Evolutionary conservation across 2,888 invertebrate species (phyloP).

Genomic region (Dolichomitus sp.): DNA sequence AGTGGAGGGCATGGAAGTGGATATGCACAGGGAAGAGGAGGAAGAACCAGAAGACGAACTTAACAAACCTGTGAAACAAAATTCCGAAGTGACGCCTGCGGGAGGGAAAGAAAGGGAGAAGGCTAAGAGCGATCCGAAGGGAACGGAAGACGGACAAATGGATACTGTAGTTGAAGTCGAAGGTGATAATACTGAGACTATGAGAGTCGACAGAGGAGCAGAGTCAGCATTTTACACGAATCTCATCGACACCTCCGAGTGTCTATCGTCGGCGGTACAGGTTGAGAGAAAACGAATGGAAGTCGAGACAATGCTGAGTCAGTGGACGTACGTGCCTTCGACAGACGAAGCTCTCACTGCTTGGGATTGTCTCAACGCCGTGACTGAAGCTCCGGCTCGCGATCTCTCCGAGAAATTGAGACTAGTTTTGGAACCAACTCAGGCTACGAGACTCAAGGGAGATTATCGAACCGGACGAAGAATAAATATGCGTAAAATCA

Average conservation of each 20-base stretch:
- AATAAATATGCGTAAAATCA: slow-evolving; percentile 99
- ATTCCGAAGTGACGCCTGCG: slow-evolving; percentile 71
- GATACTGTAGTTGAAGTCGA: slow-evolving; percentile 90
- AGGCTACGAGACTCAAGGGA: slow-evolving; percentile 96
- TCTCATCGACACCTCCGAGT: slow-evolving; percentile 74
- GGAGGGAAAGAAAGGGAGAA: slow-evolving; percentile 83
- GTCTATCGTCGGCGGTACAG: slow-evolving; percentile 58
- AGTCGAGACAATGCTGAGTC: slow-evolving; percentile 78
- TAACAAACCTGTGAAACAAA: slow-evolving; percentile 85
- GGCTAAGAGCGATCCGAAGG: slow-evolving; percentile 85
- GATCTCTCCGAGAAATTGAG: slow-evolving; percentile 97
- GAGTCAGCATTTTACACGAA: slow-evolving; percentile 94
- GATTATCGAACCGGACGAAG: slow-evolving; percentile 98
- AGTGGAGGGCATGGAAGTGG: slow-evolving; percentile 77
- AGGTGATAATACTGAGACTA: slow-evolving; percentile 91
- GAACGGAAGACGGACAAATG: slow-evolving; percentile 86
- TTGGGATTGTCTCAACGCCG: slow-evolving; percentile 89
- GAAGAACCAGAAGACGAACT: slow-evolving; percentile 88
- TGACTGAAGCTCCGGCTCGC: slow-evolving; percentile 90
- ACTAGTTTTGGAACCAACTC: slow-evolving; percentile 97
- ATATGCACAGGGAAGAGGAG: slow-evolving; percentile 81
- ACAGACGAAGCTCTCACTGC: slow-evolving; percentile 87
- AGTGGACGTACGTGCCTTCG: slow-evolving; percentile 82
- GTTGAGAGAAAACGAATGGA: slow-evolving; percentile 76
- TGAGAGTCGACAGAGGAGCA: slow-evolving; percentile 89